A percentile compares a stretch with the other conserved stretches of the same genome.
Conservation (phyloP, 2,113 vertebrate species). For the Corythaeola cristata region DNA sequence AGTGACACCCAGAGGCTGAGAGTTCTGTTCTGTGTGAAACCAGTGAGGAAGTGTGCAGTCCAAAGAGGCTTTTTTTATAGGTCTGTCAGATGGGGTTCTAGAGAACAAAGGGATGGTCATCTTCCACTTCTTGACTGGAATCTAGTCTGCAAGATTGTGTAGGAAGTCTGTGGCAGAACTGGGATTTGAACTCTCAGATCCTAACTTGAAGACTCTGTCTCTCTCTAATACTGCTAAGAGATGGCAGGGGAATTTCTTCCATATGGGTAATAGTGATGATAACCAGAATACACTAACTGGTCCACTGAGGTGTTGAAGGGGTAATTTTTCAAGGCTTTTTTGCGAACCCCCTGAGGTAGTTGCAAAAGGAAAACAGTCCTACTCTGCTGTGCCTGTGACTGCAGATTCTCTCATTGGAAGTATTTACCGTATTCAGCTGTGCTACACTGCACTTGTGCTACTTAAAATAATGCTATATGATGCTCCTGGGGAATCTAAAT, state of each 20-base stretch:
- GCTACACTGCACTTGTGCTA: background rate
- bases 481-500: background rate
- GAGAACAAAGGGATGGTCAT: background rate
- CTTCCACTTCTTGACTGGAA: background rate
- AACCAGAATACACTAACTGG: background rate
- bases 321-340: background rate
- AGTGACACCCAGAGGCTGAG: background rate
- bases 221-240: background rate
- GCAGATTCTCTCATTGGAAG: background rate
- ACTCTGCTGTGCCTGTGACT: background rate
- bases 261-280: background rate
- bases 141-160: background rate
- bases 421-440: background rate
- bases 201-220: background rate
- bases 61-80: background rate
- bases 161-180: background rate
- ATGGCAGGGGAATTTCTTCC: background rate
- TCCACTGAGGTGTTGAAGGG: background rate
- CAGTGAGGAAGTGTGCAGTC: rapidly evolving
- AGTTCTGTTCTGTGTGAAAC: background rate
- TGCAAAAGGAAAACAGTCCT: background rate
- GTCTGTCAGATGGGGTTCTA: background rate
- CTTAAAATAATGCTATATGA: background rate
- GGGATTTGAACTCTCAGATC: background rate
- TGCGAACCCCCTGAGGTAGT: background rate